These are phyloP conservation scores for Ormyrus labotus DNA, from an alignment of 2,888 invertebrate genomes.

Conservation along the genomic window DNA sequence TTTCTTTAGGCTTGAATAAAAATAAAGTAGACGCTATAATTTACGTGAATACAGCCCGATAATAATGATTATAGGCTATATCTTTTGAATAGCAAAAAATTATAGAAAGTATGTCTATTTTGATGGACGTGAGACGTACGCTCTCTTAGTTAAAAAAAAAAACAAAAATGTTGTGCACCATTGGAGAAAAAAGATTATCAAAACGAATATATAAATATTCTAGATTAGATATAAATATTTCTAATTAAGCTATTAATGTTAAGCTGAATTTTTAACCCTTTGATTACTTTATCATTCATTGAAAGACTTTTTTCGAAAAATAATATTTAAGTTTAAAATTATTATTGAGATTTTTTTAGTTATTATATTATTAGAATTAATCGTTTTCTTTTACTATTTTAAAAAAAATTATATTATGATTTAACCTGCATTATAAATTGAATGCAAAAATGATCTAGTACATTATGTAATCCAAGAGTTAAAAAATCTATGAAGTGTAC, in stretches of 20 bases:
- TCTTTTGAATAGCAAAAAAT: slow-evolving; percentile 35
- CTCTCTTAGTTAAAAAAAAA: slow-evolving; percentile 6
- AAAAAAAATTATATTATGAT: no score
- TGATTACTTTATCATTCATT: no score
- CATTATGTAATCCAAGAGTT: no score
- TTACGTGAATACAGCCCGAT: slow-evolving; percentile 38
- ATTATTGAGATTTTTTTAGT: no score
- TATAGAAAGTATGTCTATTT: slow-evolving; percentile 38
- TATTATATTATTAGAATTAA: no score
- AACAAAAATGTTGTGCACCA: slow-evolving; percentile 26
- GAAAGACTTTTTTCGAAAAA: no score
- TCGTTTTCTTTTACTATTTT: no score
- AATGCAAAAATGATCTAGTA: no score
- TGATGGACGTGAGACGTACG: slow-evolving; percentile 14
- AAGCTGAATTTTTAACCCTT: slow-evolving; percentile 16
- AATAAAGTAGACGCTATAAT: slow-evolving; percentile 44
- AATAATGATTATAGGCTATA: slow-evolving; percentile 40
- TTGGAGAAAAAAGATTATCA: slow-evolving; percentile 29
- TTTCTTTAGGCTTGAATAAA: slow-evolving; percentile 52
- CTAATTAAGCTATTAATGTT: slow-evolving; percentile 32
- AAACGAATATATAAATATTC: slow-evolving; percentile 43
- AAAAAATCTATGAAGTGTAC: slow-evolving; percentile 35
- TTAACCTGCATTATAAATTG: no score
- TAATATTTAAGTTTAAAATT: no score
- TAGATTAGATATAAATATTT: slow-evolving; percentile 35